Conservation (phyloP, 2,888 invertebrate species). For the Stegana nigrithorax region DNA sequence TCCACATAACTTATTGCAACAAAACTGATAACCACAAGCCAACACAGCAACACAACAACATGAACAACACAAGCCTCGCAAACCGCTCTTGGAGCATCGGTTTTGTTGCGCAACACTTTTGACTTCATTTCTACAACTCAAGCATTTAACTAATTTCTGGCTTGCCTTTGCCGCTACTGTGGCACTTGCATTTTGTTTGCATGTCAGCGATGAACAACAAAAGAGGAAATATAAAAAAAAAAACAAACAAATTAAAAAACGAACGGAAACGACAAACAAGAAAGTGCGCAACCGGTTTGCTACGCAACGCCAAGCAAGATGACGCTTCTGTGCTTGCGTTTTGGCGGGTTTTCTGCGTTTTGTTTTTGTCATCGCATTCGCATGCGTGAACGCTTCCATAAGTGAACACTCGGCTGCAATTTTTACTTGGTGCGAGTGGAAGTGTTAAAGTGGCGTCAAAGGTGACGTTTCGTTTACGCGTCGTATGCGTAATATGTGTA, state of each 20-base stretch:
- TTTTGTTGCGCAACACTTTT: constrained; percentile 14
- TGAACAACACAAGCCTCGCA: neutral
- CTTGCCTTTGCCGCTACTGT: neutral
- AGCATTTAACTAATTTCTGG: neutral
- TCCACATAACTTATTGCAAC: too few relatives aligned
- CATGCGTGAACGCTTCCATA: neutral
- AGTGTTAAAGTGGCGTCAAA: too few relatives aligned
- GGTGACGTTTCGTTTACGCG: neutral
- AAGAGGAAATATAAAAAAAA: too few relatives aligned
- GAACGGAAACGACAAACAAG: constrained; percentile 3
- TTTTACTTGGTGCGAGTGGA: too few relatives aligned
- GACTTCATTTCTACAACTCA: constrained; percentile 1
- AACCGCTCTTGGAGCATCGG: neutral
- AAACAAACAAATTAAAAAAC: too few relatives aligned
- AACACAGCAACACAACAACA: neutral
- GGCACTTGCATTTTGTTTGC: too few relatives aligned
- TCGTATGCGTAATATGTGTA: neutral
- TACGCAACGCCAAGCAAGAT: neutral
- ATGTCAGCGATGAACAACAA: too few relatives aligned
- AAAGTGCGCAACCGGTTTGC: constrained; percentile 8
- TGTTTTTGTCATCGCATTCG: neutral
- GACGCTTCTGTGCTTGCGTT: neutral
- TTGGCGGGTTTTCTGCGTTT: constrained; percentile 4
- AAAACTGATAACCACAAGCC: neutral
- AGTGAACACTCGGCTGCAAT: too few relatives aligned